Percentiles rank a stretch among this genome's conserved stretches.
phyloP scores from a whole-genome alignment of 2,113 vertebrate genomes.

The Sorex araneus region DNA sequence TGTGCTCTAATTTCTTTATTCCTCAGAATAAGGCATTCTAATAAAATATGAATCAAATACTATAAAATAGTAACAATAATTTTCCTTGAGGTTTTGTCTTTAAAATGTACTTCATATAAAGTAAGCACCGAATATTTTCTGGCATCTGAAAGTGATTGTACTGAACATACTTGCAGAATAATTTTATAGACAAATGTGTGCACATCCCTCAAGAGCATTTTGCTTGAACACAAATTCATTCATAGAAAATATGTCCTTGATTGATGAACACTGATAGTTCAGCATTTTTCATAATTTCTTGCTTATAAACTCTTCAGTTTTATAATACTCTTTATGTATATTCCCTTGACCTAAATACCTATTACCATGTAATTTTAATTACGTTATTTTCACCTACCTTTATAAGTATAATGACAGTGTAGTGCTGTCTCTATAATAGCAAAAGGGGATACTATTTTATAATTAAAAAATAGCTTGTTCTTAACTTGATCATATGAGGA shows the following conservation, averaged over 20 bases:
- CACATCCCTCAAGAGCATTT: not conserved
- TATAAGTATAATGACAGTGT: conserved; percentile 48
- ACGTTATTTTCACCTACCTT: not conserved
- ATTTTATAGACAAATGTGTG: not conserved
- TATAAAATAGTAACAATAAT: too few species aligned
- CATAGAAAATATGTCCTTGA: not conserved
- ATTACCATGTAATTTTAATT: conserved; percentile 23
- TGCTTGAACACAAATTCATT: not conserved
- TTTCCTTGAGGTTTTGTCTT: not conserved
- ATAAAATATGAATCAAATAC: too few species aligned
- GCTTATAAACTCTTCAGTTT: not conserved
- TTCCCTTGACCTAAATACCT: conserved; percentile 29
- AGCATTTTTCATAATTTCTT: conserved; percentile 42
- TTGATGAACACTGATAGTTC: not conserved
- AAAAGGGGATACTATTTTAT: conserved; percentile 45
- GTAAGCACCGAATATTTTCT: not conserved
- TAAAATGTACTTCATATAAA: not conserved
- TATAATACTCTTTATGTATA: conserved; percentile 57
- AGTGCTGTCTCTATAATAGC: conserved; percentile 35
- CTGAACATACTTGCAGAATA: not conserved
- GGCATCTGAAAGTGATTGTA: too few species aligned
- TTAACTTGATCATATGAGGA: conserved; percentile 18
- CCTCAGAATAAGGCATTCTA: too few species aligned
- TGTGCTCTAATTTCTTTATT: not conserved
- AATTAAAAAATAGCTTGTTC: conserved; percentile 49